Percentiles rank a stretch among this genome's conserved stretches.
Evolutionary conservation across 2,888 invertebrate genomes (phyloP).

Genomic region (Pyrgus malvae): DNA sequence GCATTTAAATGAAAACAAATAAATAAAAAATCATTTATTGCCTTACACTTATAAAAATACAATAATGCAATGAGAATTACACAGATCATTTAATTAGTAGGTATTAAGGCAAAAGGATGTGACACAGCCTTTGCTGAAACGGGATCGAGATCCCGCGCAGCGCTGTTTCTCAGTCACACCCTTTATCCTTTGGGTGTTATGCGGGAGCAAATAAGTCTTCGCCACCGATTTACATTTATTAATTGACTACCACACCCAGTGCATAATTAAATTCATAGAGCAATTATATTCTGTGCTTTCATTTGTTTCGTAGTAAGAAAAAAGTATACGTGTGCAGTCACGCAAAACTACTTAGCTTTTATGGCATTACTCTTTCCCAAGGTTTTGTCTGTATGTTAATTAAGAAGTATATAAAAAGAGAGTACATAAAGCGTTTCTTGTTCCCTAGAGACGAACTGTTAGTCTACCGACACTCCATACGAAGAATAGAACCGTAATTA

Average conservation of each 20-base stretch:
- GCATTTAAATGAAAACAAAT: too few species aligned
- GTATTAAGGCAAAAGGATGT: too few species aligned
- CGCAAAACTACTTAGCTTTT: slow-evolving; percentile 18
- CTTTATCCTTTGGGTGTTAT: too few species aligned
- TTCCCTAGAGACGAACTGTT: slow-evolving; percentile 4
- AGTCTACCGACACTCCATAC: slow-evolving; percentile 14
- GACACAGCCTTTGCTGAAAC: too few species aligned
- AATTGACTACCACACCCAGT: background rate
- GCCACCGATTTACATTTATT: too few species aligned
- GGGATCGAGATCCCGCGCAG: too few species aligned
- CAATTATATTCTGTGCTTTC: slow-evolving; percentile 12
- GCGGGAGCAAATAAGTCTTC: too few species aligned
- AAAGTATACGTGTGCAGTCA: slow-evolving; percentile 12
- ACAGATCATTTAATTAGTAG: too few species aligned
- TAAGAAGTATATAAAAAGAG: slow-evolving; percentile 11
- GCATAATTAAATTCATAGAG: background rate
- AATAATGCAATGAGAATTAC: too few species aligned
- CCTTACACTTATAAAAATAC: too few species aligned
- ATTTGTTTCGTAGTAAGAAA: slow-evolving; percentile 7
- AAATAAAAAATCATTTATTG: too few species aligned
- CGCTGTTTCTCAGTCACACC: too few species aligned
- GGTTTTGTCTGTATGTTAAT: slow-evolving; percentile 15
- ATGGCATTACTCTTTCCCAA: slow-evolving; percentile 18
- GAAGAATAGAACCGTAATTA: background rate
- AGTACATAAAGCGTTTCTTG: slow-evolving; percentile 3